Evolutionary conservation across 1,140 invertebrate species (phyloP).

Genomic region (Saccostrea cuccullata): DNA sequence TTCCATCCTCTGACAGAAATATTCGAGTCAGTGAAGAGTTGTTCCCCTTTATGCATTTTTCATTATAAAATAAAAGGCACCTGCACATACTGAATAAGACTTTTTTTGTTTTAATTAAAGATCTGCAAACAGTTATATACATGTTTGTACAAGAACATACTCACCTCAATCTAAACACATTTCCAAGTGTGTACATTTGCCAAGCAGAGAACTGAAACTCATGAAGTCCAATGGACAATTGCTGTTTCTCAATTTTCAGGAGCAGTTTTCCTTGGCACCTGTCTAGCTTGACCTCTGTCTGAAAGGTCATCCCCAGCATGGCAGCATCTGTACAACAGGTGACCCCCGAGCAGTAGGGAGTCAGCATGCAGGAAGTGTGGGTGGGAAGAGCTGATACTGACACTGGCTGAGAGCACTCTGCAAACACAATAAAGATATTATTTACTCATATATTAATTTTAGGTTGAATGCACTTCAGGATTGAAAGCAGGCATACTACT

Average conservation of each 20-base stretch:
- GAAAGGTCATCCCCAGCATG: constrained; percentile 46
- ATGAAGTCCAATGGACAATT: constrained; percentile 38
- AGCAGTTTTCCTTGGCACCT: constrained; percentile 43
- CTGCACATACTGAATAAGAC: too few species aligned
- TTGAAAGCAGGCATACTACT: too few species aligned
- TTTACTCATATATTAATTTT: neutral
- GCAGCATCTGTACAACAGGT: constrained; percentile 53
- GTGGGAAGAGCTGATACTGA: constrained; percentile 44
- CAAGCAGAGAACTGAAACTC: constrained; percentile 40
- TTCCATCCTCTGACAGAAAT: too few species aligned
- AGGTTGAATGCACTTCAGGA: too few species aligned
- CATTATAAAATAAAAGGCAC: too few species aligned
- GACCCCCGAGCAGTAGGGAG: constrained; percentile 52
- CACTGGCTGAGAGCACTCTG: constrained; percentile 48
- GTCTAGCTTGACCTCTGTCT: constrained; percentile 43
- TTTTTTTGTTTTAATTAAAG: too few species aligned
- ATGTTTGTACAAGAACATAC: neutral
- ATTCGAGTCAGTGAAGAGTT: too few species aligned
- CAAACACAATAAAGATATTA: neutral
- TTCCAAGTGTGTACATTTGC: constrained; percentile 17
- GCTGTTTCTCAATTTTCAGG: constrained; percentile 51
- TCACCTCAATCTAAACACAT: constrained; percentile 45
- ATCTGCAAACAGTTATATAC: too few species aligned
- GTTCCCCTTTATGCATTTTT: too few species aligned
- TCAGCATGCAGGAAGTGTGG: constrained; percentile 45